Evolutionary conservation across 2,888 invertebrate species (phyloP).

Genomic region (Agriopis marginaria): DNA sequence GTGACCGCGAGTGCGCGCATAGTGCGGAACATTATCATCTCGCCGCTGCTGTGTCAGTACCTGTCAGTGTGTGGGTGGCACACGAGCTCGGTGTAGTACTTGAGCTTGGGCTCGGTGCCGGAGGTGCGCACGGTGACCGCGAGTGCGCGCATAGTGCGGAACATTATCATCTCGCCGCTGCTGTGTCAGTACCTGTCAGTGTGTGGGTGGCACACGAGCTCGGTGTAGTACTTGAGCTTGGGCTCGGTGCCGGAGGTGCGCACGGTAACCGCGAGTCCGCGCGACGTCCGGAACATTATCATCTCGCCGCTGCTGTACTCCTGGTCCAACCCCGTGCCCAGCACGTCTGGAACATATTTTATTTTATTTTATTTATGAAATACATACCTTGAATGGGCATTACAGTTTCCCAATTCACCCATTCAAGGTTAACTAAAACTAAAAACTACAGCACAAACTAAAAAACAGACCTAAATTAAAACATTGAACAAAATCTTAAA

Average conservation of each 20-base stretch:
- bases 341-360: slow-evolving; percentile 63
- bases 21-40: too few species aligned
- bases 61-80: slow-evolving; percentile 69
- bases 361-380: too few species aligned
- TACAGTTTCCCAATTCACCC: too few species aligned
- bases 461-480: too few species aligned
- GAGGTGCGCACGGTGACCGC: slow-evolving; percentile 96
- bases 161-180: too few species aligned
- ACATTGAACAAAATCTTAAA: too few species aligned
- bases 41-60: too few species aligned
- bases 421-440: too few species aligned
- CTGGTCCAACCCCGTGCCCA: slow-evolving; percentile 77
- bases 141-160: slow-evolving; percentile 94
- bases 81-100: slow-evolving; percentile 98
- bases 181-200: too few species aligned
- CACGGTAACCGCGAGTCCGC: slow-evolving; percentile 94
- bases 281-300: slow-evolving; percentile 97
- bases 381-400: too few species aligned
- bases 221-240: slow-evolving; percentile 99
- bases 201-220: slow-evolving; percentile 88
- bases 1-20: too few species aligned
- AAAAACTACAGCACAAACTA: too few species aligned
- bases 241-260: slow-evolving; percentile 99
- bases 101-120: slow-evolving; percentile 99
- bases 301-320: slow-evolving; percentile 91